A percentile compares a stretch with the other conserved stretches of the same genome.
These are phyloP conservation scores for Formica selysi DNA, from an alignment of 1,140 invertebrate genomes.

Conservation along the genomic window DNA sequence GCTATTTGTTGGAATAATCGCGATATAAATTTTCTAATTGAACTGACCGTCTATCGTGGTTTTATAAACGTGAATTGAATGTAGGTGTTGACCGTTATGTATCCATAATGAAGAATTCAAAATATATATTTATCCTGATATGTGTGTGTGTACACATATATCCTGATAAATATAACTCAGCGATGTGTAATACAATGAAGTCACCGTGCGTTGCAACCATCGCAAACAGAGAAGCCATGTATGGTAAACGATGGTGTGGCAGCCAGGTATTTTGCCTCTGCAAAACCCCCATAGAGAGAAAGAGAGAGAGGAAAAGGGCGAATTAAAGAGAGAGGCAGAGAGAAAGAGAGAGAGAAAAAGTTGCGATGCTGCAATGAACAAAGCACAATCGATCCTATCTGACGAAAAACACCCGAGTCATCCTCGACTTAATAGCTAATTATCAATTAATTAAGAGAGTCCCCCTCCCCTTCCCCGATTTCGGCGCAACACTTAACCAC, in stretches of 20 bases:
- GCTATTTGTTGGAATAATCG: neutral
- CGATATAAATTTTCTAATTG: constrained; percentile 6
- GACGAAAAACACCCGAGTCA: constrained; percentile 63
- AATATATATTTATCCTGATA: neutral
- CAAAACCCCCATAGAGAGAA: constrained; percentile 67
- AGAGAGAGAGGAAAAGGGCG: constrained; percentile 11
- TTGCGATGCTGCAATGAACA: constrained; percentile 11
- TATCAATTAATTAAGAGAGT: constrained; percentile 71
- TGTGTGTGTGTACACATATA: neutral
- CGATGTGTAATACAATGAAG: constrained; percentile 66
- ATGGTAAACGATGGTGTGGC: constrained; percentile 73
- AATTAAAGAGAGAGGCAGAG: neutral
- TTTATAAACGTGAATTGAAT: constrained; percentile 30
- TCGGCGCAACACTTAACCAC: constrained; percentile 28
- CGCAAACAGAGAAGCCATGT: constrained; percentile 71
- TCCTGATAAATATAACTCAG: constrained; percentile 60
- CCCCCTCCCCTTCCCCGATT: constrained; percentile 8
- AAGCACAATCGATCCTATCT: constrained; percentile 48
- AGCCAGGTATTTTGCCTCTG: constrained; percentile 59
- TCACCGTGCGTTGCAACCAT: constrained; percentile 59
- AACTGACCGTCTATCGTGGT: constrained; percentile 26
- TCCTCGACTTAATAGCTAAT: constrained; percentile 73
- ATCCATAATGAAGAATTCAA: constrained; percentile 65
- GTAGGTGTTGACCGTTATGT: constrained; percentile 58
- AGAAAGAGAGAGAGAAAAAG: neutral